Base-by-base conservation (phyloP, 2,797 vertebrate genomes). In the Chelmon rostratus region DNA sequence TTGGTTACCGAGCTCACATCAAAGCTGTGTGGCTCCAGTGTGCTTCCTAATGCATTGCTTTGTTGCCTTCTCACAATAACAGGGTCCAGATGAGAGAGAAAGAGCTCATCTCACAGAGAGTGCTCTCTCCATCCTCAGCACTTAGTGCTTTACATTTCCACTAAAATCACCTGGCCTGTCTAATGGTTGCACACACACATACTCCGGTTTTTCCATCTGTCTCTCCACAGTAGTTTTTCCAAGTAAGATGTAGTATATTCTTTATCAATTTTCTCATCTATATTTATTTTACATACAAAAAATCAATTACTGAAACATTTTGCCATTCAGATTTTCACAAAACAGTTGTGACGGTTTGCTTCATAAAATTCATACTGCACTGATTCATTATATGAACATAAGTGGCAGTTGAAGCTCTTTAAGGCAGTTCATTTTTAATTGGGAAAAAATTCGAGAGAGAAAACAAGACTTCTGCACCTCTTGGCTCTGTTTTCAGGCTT, bases 21-120 rank as follows among this genome's bases (percentile, higher is more conserved):
- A 96, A 96, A 95, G 95, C 93, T 77, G 85, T 76, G 86, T 86
- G 91, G 90, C 91, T 94, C 91, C 93, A 87, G 81, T 90, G 89
- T 91, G 92, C 87, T 83, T 93, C 92, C 94, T 94, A 94, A 95
- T 94, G 94, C 93, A 94, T 81, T 83, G 93, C 94, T 95, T 96
- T 95, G 94, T 95, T 94, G 93, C 93, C 86, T 89, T 83, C 92
- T 92, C 92, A 94, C 94, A 95, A 95, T 94, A 94, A 94, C 94
- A 95, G 91, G 88, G 92, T 93, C 94, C 94, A 93, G 92, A 94
- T 95, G 93, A 95, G 94, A 93, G 85, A 91, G 92, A 93, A 88
- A 92, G 85, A 88, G 92, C 90, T 91, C 89, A 91, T 93, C 90
- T 92, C 90, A 76, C 84, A 78, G 86, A 89, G 93, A 89, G 91